Base-by-base conservation (phyloP, 2,113 vertebrate genomes). In the Megaleporinus macrocephalus region DNA sequence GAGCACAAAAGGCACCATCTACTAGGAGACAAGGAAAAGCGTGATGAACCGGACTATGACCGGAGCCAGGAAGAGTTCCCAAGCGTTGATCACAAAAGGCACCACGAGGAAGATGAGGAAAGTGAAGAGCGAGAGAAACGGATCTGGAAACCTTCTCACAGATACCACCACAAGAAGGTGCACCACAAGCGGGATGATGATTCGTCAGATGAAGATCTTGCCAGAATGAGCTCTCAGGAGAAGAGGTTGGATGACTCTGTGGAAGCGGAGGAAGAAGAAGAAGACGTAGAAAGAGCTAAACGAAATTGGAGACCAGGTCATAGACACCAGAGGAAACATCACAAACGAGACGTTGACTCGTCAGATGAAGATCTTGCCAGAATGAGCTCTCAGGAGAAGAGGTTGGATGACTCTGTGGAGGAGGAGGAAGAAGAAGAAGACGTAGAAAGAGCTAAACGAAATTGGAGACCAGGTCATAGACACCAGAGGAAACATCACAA, bases 61-160 rank as follows among this genome's bases (percentile, higher is more conserved):
- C 88, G 86, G 55, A 91, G 90, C 78, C 92, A 86, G 68, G 85
- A 86, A 77, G 80, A 76, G 0, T 87, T 85, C 27, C 83, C 86
- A 80, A 80, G 68, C 18, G 80, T 73, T 59, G 15, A 55, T 1
- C 30, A 78, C 36, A 87, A 87, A 80, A 76, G 83, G 70, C 65
- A 65, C 29, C 24, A 71, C 18, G 76, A 78, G 66, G 76, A 84
- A 73, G 72, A 82, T 4, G 62, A 79, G 20, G 57, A 82, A 18
- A 74, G 22, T 0, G 27, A 68, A 12, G 72, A 47, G 7, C 72
- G 71, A 53, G 63, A 80, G 80, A 79, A 82, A 71, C 83, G 84
- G 0, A 70, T 85, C 4, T 91, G 89, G 91, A 93, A 90, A 47
- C 90, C 91, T 2, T 82, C 83, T 7, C 90, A 89, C 29, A 69